Percentiles rank a stretch among this genome's conserved stretches.
Evolutionary conservation across 2,888 invertebrate genomes (phyloP).

Genomic region (Norana najaformis): DNA sequence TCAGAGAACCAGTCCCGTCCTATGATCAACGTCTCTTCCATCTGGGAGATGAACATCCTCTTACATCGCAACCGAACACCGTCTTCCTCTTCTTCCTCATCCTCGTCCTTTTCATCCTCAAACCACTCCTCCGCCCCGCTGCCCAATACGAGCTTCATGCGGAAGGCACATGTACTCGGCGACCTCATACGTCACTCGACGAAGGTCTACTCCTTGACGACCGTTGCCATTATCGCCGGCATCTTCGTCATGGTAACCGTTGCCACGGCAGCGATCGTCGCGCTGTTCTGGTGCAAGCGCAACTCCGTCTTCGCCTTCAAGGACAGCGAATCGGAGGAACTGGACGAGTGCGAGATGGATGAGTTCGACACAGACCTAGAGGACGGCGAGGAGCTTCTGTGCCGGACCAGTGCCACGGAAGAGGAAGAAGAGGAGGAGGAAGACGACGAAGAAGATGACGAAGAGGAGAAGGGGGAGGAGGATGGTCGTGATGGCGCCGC

Average conservation of each 20-base stretch:
- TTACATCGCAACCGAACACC: neutral
- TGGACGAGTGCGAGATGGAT: conserved; percentile 8
- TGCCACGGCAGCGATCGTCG: neutral
- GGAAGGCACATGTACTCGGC: neutral
- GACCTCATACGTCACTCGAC: conserved; percentile 25
- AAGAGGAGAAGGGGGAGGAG: neutral
- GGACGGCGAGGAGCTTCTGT: neutral
- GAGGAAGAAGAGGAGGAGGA: neutral
- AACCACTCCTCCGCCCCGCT: neutral
- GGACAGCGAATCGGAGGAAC: neutral
- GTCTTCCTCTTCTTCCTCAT: neutral
- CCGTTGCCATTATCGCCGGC: conserved; percentile 8
- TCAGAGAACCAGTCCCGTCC: neutral
- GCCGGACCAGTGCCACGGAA: neutral
- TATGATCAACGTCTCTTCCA: neutral
- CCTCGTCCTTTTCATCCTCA: neutral
- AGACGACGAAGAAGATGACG: neutral
- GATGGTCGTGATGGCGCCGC: neutral
- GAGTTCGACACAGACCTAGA: neutral
- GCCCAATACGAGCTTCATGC: neutral
- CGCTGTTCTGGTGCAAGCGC: conserved; percentile 23
- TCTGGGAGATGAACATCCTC: neutral
- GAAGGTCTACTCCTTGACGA: conserved; percentile 23
- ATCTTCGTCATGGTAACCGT: neutral
- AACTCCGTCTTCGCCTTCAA: conserved; percentile 19